Base-by-base conservation (phyloP, 2,113 vertebrate species). In the Neotoma lepida region DNA sequence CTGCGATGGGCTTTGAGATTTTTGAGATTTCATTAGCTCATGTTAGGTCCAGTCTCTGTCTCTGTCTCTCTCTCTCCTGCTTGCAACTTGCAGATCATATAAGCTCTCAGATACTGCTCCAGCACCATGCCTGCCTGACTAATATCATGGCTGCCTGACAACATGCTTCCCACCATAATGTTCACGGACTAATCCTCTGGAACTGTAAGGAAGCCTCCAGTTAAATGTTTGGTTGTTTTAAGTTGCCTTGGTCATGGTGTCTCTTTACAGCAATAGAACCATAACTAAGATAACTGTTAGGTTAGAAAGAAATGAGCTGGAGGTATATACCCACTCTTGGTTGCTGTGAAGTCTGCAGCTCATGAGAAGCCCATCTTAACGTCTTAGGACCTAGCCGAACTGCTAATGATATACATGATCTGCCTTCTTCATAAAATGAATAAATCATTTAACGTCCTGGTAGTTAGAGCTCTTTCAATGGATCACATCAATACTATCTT, bases 401-500 rank as follows among this genome's bases (percentile, higher is more conserved):
- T 22, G 51, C 82, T 96, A 94, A 93, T 87, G 41, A 94, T 15
- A 86, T 8, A 30, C 7, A 89, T 89, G 41, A 28, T 10, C 84
- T 93, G 8, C 2, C 58, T 74, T 63, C n/a, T 94, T 95, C 39
- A 94, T 41, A 93, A 95, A 94, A 94, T 51, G 24, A 97, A 91
- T 35, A 24, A 0, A 12, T 95, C 92, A 73, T 94, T 64, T 63
- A 82, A 92, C 61, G 73, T 76, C 64, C 35, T 63, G 61, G 71
- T 71, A 86, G 64, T 7, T 91, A 76, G 3, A 12, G 17, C 39
- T 78, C 44, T 96, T 96, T 76, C 28, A 87, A 78, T 82, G 92
- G 41, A 89, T 64, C 78, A 20, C 74, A 95, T 95, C 92, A 91
- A 73, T 28, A 84, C 66, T 89, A 71, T 90, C 95, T 89, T 90